phyloP scores from a whole-genome alignment of 2,113 vertebrate species.

The Siniperca knerii region DNA sequence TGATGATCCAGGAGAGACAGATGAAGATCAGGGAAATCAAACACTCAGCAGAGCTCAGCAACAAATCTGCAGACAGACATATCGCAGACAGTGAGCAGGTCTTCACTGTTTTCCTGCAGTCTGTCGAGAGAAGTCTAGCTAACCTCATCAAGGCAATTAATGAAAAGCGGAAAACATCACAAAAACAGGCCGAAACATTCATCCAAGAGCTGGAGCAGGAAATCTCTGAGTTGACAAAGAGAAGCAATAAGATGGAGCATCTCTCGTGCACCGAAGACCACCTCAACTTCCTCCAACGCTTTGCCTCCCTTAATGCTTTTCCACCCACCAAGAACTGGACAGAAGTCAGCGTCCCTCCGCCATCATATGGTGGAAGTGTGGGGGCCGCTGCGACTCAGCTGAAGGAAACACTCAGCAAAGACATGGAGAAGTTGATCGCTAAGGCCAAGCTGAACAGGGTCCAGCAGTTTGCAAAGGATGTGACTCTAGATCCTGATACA shows the following conservation, averaged over 20 bases:
- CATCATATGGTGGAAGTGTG: conserved; percentile 18
- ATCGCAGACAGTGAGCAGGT: neutral
- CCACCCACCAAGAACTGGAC: conserved; percentile 12
- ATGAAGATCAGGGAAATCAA: conserved; percentile 49
- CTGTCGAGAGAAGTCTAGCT: neutral
- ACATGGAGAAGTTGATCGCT: conserved; percentile 3
- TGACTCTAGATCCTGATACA: conserved; percentile 57
- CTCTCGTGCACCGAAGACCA: neutral
- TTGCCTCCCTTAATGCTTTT: neutral
- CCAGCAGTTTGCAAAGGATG: conserved; percentile 41
- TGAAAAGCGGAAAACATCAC: neutral
- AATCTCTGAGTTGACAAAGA: conserved; percentile 40
- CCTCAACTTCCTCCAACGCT: neutral
- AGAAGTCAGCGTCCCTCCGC: neutral
- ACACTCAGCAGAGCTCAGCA: conserved; percentile 30
- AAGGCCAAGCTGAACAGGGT: conserved; percentile 34
- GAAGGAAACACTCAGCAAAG: neutral
- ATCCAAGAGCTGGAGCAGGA: conserved; percentile 52
- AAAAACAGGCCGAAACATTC: conserved; percentile 3
- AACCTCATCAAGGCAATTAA: neutral
- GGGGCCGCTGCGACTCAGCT: conserved; percentile 7
- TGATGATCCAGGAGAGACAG: conserved; percentile 43
- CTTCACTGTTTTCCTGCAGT: neutral
- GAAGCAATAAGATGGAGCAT: neutral
- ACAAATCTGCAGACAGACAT: conserved; percentile 41